Evolutionary conservation across 2,113 vertebrate genomes (phyloP).

Genomic region (Trogon surrucura): DNA sequence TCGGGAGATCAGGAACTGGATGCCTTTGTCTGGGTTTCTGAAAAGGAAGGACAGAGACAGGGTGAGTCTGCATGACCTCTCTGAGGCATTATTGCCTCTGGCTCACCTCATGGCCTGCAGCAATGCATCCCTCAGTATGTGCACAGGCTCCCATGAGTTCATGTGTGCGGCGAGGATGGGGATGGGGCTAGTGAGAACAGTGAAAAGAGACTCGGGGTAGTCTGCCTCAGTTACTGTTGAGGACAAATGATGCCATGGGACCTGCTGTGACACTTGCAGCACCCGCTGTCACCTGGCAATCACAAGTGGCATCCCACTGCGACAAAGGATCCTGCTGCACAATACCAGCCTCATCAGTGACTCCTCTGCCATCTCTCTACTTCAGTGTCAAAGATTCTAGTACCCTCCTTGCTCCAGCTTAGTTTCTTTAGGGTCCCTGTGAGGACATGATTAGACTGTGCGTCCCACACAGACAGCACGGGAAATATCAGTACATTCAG

Average conservation of each 20-base stretch:
- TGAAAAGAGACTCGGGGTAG: background rate
- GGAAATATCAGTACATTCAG: background rate
- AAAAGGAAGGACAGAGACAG: background rate
- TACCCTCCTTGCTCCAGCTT: background rate
- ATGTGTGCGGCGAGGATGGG: background rate
- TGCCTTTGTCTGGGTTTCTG: constrained; percentile 97
- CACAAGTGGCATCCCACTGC: background rate
- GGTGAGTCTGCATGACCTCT: background rate
- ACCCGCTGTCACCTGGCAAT: background rate
- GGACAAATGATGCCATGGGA: background rate
- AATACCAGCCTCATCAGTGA: background rate
- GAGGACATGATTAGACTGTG: background rate
- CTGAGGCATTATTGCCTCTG: background rate
- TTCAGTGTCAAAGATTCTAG: background rate
- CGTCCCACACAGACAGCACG: background rate
- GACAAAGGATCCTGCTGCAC: background rate
- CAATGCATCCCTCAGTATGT: background rate
- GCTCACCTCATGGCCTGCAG: background rate
- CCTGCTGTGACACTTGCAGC: background rate
- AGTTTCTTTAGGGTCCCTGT: background rate
- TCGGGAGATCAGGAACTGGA: constrained; percentile 95
- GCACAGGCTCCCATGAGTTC: background rate
- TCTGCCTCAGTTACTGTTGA: background rate
- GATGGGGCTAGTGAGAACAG: background rate
- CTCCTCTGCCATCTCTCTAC: background rate